Conservation (phyloP, 1,140 invertebrate species). For the Cydia splendana region DNA sequence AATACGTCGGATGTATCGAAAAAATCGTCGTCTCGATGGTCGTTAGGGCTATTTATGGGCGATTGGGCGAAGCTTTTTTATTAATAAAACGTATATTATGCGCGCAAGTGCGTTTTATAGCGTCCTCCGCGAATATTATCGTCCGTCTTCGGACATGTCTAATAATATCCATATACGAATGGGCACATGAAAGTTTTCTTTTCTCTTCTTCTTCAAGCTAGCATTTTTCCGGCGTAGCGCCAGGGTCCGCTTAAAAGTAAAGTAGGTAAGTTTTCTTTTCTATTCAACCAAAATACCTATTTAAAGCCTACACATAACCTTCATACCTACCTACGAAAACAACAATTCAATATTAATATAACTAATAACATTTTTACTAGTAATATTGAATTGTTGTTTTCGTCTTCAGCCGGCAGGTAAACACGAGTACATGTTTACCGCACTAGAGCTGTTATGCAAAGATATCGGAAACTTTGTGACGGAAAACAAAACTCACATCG, state of each 20-base stretch:
- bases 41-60: constrained; percentile 77
- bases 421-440: constrained; percentile 48
- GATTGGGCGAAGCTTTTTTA: constrained; percentile 75
- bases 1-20: constrained; percentile 73
- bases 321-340: too few relatives aligned
- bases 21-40: constrained; percentile 73
- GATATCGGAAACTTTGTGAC: constrained; percentile 63
- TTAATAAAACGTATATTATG: constrained; percentile 80
- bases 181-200: constrained; percentile 44
- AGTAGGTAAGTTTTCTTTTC: too few relatives aligned
- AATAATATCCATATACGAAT: constrained; percentile 66
- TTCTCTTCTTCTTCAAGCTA: constrained; percentile 31
- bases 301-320: neutral
- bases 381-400: neutral
- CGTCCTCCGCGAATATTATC: constrained; percentile 71
- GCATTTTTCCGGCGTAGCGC: too few relatives aligned
- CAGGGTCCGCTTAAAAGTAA: too few relatives aligned
- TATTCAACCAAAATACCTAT: constrained; percentile 39
- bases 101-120: constrained; percentile 78
- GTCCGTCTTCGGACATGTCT: constrained; percentile 74
- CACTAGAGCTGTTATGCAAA: constrained; percentile 65
- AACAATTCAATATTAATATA: too few relatives aligned
- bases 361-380: neutral
- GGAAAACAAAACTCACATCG: constrained; percentile 59
- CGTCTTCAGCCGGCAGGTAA: constrained; percentile 2